These are phyloP conservation scores for Coenobita brevimanus DNA, from an alignment of 1,140 invertebrate species.

Conservation along the genomic window DNA sequence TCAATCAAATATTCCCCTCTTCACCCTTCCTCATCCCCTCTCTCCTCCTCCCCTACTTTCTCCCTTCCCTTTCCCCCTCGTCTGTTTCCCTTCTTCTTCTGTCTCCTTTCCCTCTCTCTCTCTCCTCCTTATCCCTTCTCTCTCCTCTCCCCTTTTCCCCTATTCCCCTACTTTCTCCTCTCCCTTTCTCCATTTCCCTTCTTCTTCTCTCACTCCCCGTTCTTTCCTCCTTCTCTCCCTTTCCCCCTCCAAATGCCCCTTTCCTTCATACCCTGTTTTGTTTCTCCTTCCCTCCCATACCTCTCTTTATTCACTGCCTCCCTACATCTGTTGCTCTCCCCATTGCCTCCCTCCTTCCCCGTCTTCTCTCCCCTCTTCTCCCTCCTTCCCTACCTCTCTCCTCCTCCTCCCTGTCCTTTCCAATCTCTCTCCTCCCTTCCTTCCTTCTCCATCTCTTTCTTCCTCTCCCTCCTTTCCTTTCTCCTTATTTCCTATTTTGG, in stretches of 20 bases:
- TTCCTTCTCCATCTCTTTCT: slow-evolving; percentile 12
- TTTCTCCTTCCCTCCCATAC: not conserved
- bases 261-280: not conserved
- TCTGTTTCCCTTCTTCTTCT: not conserved
- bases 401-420: too few species aligned
- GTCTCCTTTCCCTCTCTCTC: not conserved
- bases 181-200: not conserved
- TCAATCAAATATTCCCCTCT: too few species aligned
- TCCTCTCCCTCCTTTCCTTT: not conserved
- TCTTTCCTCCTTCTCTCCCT: not conserved
- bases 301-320: not conserved
- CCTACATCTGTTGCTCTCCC: not conserved
- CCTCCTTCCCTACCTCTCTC: too few species aligned
- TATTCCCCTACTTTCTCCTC: not conserved
- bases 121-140: not conserved
- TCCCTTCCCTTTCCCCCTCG: not conserved
- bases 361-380: too few species aligned
- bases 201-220: not conserved
- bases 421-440: too few species aligned
- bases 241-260: not conserved
- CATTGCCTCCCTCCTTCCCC: too few species aligned
- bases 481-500: too few species aligned
- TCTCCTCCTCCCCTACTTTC: not conserved
- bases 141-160: not conserved
- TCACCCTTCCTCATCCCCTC: not conserved